phyloP scores from a whole-genome alignment of 2,113 vertebrate species.

The Engystomops pustulosus region DNA sequence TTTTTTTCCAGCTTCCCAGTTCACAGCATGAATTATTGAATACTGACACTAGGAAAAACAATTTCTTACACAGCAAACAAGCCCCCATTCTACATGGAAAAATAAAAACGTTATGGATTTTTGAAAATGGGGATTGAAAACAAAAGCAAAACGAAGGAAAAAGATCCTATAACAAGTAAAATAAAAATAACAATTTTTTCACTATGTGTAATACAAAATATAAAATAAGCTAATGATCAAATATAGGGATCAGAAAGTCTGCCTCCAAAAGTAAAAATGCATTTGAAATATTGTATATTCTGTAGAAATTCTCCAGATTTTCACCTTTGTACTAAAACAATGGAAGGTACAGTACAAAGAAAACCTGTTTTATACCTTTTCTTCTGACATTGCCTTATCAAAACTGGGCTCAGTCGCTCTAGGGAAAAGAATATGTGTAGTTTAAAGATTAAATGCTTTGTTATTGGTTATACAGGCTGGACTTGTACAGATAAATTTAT shows the following conservation, averaged over 20 bases:
- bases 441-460: slow-evolving; percentile 71
- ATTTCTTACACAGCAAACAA: no score
- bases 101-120: no score
- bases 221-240: no score
- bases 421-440: slow-evolving; percentile 23
- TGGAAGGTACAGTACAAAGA: not conserved
- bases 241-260: not conserved
- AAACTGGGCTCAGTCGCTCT: slow-evolving; percentile 13
- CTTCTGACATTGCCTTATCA: slow-evolving; percentile 23
- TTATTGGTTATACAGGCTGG: slow-evolving; percentile 72
- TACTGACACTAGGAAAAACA: no score
- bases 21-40: no score
- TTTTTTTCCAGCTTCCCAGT: no score
- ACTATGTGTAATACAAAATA: no score
- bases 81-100: no score
- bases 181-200: no score
- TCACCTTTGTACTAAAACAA: not conserved
- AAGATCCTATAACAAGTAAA: no score
- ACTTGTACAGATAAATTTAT: slow-evolving; percentile 71
- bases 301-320: not conserved
- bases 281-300: not conserved
- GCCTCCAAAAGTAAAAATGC: not conserved
- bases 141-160: no score
- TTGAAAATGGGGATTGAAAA: no score
- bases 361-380: not conserved